Evolutionary conservation across 1,140 invertebrate genomes (phyloP).

Genomic region (Drosophila paulistorum): DNA sequence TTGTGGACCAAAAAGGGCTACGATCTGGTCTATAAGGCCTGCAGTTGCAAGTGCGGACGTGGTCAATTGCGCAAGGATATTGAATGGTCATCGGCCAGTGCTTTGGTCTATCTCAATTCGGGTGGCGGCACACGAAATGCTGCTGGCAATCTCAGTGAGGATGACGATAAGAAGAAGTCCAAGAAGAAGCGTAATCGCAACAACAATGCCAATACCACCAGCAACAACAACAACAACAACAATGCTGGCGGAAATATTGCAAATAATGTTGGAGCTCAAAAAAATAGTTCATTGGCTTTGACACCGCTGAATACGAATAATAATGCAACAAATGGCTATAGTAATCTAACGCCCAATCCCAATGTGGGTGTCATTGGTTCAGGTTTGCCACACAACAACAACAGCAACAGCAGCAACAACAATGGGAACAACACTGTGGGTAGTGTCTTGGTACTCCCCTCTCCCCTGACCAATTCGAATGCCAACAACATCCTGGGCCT

Average conservation of each 20-base stretch:
- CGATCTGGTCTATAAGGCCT: conserved; percentile 95
- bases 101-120: conserved; percentile 30
- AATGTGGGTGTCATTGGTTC: conserved; percentile 80
- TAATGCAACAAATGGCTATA: conserved; percentile 5
- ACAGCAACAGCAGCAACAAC: conserved; percentile 41
- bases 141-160: conserved; percentile 66
- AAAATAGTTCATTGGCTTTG: background rate
- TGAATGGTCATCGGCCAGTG: conserved; percentile 90
- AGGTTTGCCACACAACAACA: conserved; percentile 70
- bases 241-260: conserved; percentile 18
- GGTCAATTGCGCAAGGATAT: conserved; percentile 97
- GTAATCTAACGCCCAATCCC: conserved; percentile 58
- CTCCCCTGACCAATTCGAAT: conserved; percentile 58
- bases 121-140: conserved; percentile 23
- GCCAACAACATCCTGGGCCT: conserved; percentile 72
- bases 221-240: conserved; percentile 45
- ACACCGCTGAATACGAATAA: conserved; percentile 4
- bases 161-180: conserved; percentile 87
- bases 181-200: conserved; percentile 88
- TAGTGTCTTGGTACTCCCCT: conserved; percentile 22
- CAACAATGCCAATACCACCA: conserved; percentile 40
- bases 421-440: conserved; percentile 8
- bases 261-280: background rate
- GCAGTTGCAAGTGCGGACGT: conserved; percentile 93
- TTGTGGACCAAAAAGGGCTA: conserved; percentile 99